These are phyloP conservation scores for Protodeltote pygarga DNA, from an alignment of 2,888 invertebrate genomes.

Conservation along the genomic window DNA sequence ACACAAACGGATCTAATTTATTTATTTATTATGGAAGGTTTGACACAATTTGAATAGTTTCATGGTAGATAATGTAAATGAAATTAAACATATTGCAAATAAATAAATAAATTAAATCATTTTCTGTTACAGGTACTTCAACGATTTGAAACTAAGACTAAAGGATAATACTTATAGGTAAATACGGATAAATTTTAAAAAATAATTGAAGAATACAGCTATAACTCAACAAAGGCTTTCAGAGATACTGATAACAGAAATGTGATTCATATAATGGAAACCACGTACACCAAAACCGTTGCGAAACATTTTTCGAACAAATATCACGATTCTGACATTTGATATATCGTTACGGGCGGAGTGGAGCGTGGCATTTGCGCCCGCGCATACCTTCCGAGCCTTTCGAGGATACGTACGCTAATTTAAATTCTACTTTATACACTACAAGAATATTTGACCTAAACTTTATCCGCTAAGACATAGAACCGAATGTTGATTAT, in stretches of 20 bases:
- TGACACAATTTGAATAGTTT: not conserved
- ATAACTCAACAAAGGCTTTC: constrained; percentile 2
- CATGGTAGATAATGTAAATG: not conserved
- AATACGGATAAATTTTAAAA: not conserved
- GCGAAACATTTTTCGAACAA: constrained; percentile 78
- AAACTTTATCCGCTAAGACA: constrained; percentile 7
- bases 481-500: constrained; percentile 22
- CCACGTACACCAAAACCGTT: constrained; percentile 55
- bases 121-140: constrained; percentile 33
- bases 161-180: no score
- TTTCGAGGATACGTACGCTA: constrained; percentile 53
- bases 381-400: constrained; percentile 68
- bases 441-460: constrained; percentile 18
- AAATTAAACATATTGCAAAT: not conserved
- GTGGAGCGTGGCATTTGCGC: constrained; percentile 79
- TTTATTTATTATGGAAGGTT: constrained; percentile 1
- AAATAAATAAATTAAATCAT: not conserved
- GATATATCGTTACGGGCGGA: constrained; percentile 74
- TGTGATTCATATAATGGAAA: constrained; percentile 40
- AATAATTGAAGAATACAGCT: not conserved
- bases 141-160: not conserved
- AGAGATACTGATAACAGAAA: constrained; percentile 12
- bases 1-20: constrained; percentile 14
- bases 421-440: constrained; percentile 35
- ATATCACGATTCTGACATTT: constrained; percentile 86